Conservation (phyloP, 2,888 invertebrate genomes). For the Cephus pygmeus region DNA sequence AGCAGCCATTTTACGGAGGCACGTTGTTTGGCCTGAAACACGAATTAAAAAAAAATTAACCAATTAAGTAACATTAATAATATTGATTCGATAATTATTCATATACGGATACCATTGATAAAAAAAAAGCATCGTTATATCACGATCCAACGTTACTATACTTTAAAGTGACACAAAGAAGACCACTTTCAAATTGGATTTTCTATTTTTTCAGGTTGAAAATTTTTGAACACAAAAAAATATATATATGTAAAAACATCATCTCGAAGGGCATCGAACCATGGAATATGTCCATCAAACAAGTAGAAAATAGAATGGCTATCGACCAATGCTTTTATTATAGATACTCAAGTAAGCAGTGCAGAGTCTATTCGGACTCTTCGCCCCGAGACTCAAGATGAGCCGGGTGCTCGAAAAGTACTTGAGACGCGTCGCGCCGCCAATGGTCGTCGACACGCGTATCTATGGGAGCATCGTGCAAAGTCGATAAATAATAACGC, state of each 20-base stretch:
- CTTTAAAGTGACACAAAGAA: neutral
- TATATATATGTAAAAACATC: no score
- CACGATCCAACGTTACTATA: neutral
- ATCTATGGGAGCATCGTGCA: neutral
- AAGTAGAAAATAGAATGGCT: neutral
- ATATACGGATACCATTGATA: neutral
- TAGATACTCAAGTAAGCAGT: neutral
- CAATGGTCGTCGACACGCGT: neutral
- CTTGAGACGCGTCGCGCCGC: neutral
- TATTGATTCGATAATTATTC: neutral
- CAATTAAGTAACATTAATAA: neutral
- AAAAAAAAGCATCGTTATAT: neutral
- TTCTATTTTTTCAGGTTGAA: no score
- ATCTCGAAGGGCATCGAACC: neutral
- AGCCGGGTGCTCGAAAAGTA: neutral
- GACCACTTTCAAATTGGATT: neutral
- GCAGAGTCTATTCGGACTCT: neutral
- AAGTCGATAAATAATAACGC: neutral
- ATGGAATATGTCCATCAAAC: neutral
- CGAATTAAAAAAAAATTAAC: slow-evolving; percentile 36
- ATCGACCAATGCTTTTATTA: neutral
- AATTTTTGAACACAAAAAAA: no score
- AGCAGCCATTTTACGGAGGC: slow-evolving; percentile 97
- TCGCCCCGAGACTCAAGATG: neutral
- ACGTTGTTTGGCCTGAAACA: slow-evolving; percentile 92